phyloP scores from a whole-genome alignment of 1,140 invertebrate genomes.

The Sycophaga agraensis region DNA sequence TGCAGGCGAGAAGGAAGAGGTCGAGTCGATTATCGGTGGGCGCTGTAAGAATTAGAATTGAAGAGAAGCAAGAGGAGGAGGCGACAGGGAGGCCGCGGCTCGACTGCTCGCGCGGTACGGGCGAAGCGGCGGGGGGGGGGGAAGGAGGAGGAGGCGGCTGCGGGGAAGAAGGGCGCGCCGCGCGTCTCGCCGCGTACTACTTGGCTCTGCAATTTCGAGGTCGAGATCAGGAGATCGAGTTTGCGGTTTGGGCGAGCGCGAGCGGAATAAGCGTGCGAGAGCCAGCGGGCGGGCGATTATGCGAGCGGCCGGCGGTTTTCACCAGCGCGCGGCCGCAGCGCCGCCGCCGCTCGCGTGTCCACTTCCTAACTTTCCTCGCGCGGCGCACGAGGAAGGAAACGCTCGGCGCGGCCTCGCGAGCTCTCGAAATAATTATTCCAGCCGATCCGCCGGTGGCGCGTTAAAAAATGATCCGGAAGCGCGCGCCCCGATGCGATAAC shows the following conservation, averaged over 20 bases:
- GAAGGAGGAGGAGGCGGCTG: neutral
- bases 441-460: constrained; percentile 8
- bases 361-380: constrained; percentile 26
- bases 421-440: constrained; percentile 23
- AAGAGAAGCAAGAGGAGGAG: too few species aligned
- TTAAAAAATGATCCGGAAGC: constrained; percentile 24
- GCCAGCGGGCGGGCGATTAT: neutral
- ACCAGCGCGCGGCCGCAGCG: too few species aligned
- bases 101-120: neutral
- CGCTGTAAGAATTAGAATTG: too few species aligned
- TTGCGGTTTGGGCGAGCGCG: neutral
- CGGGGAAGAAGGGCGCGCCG: constrained; percentile 20
- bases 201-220: constrained; percentile 20
- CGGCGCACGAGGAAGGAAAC: constrained; percentile 12
- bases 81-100: too few species aligned
- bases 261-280: neutral
- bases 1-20: too few species aligned
- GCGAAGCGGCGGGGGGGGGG: too few species aligned
- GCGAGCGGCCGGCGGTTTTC: constrained; percentile 4
- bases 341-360: too few species aligned
- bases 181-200: neutral
- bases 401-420: neutral
- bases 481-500: constrained; percentile 12
- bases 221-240: constrained; percentile 23
- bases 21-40: too few species aligned